phyloP scores from a whole-genome alignment of 2,888 invertebrate genomes.

The Noctua janthina region DNA sequence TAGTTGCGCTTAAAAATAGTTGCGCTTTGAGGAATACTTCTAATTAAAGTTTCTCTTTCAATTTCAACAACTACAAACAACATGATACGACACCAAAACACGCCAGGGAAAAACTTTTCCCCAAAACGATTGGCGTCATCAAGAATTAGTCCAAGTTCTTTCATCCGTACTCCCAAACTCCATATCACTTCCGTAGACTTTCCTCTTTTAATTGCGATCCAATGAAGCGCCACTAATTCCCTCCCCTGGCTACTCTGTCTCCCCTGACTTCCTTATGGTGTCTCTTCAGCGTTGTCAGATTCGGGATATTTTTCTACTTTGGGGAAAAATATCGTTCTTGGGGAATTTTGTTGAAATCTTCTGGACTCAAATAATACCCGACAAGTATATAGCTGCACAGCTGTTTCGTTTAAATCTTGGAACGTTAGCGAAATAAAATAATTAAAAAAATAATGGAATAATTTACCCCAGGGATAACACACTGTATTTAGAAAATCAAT shows the following conservation, averaged over 20 bases:
- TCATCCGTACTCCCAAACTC: conserved; percentile 64
- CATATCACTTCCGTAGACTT: conserved; percentile 75
- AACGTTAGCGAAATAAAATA: not conserved
- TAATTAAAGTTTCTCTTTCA: not conserved
- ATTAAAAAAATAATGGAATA: not conserved
- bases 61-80: not conserved
- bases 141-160: conserved; percentile 60
- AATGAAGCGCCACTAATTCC: conserved; percentile 87
- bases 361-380: no score
- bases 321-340: not conserved
- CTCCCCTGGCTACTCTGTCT: conserved; percentile 61
- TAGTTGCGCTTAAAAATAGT: no score
- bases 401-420: no score
- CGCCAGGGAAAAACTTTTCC: not conserved
- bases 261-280: conserved; percentile 24
- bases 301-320: not conserved
- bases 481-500: not conserved
- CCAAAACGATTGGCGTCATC: conserved; percentile 52
- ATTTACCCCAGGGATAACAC: not conserved
- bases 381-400: no score
- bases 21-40: no score
- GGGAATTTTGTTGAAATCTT: no score
- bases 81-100: not conserved
- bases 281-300: not conserved
- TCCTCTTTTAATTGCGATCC: conserved; percentile 88